Conservation (phyloP, 2,888 invertebrate genomes). For the Spilarctia lutea region DNA sequence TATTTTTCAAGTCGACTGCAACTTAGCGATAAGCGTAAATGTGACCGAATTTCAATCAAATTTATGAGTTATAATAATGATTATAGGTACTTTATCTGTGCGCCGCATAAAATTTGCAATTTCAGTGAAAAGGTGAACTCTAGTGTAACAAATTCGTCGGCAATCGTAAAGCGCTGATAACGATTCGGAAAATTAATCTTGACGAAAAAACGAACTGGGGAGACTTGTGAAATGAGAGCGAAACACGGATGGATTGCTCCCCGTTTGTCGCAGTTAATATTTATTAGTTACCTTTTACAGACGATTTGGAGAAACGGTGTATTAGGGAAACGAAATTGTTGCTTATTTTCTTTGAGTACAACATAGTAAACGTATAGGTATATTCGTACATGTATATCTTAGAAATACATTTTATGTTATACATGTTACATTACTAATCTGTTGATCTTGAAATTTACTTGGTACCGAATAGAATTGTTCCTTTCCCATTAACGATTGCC, state of each 20-base stretch:
- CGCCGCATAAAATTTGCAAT: slow-evolving; percentile 83
- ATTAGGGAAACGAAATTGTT: slow-evolving; percentile 21
- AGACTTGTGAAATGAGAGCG: slow-evolving; percentile 64
- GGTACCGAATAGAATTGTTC: no score
- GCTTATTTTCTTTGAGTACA: slow-evolving; percentile 10
- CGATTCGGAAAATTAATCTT: slow-evolving; percentile 83
- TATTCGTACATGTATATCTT: background rate
- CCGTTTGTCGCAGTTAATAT: slow-evolving; percentile 67
- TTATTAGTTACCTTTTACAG: slow-evolving; percentile 60
- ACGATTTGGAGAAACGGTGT: slow-evolving; percentile 51
- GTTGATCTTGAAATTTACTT: background rate
- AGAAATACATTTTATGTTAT: background rate
- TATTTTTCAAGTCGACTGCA: slow-evolving; percentile 86
- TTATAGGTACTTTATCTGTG: slow-evolving; percentile 84
- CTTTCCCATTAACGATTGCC: no score
- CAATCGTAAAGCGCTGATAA: slow-evolving; percentile 85
- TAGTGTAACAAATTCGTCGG: slow-evolving; percentile 83
- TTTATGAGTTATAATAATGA: slow-evolving; percentile 86
- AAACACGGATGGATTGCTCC: slow-evolving; percentile 64
- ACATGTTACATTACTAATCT: background rate
- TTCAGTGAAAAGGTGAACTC: slow-evolving; percentile 85
- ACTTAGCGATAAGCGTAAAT: slow-evolving; percentile 82
- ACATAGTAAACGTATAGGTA: background rate
- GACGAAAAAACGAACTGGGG: slow-evolving; percentile 70
- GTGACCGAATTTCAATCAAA: slow-evolving; percentile 86